Percentiles rank a stretch among this genome's conserved stretches.
These are phyloP conservation scores for Ceratosolen solmsi DNA, from an alignment of 1,140 invertebrate genomes.

Conservation along the genomic window DNA sequence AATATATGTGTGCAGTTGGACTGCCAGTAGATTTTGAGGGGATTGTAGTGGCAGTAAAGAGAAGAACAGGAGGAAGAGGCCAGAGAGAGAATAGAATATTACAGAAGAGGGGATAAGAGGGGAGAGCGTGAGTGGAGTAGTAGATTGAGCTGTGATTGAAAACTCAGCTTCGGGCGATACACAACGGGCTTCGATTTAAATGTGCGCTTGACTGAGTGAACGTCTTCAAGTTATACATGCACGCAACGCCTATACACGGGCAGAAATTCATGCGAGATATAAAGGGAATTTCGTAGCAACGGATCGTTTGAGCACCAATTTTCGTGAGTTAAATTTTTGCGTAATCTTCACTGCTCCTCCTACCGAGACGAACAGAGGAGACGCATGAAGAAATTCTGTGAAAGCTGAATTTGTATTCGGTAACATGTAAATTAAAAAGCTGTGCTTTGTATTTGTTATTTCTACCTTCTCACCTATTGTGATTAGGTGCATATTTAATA, in stretches of 20 bases:
- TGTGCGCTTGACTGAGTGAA: slow-evolving; percentile 47
- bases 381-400: no score
- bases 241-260: not conserved
- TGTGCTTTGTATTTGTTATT: not conserved
- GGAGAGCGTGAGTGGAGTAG: slow-evolving; percentile 58
- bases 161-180: slow-evolving; percentile 63
- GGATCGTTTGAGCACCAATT: slow-evolving; percentile 32
- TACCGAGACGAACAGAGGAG: not conserved
- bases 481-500: not conserved
- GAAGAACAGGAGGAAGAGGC: slow-evolving; percentile 44
- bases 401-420: not conserved
- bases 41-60: slow-evolving; percentile 1
- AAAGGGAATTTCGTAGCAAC: slow-evolving; percentile 6
- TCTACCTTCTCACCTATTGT: not conserved
- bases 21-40: slow-evolving; percentile 18
- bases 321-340: slow-evolving; percentile 42
- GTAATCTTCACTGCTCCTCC: no score
- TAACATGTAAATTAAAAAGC: not conserved
- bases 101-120: not conserved
- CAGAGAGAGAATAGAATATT: slow-evolving; percentile 28
- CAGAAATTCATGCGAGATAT: not conserved
- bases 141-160: slow-evolving; percentile 72
- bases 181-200: slow-evolving; percentile 64
- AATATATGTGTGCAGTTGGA: not conserved
- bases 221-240: slow-evolving; percentile 23